Base-by-base conservation (phyloP, 2,113 vertebrate genomes). In the Pantherophis guttatus region DNA sequence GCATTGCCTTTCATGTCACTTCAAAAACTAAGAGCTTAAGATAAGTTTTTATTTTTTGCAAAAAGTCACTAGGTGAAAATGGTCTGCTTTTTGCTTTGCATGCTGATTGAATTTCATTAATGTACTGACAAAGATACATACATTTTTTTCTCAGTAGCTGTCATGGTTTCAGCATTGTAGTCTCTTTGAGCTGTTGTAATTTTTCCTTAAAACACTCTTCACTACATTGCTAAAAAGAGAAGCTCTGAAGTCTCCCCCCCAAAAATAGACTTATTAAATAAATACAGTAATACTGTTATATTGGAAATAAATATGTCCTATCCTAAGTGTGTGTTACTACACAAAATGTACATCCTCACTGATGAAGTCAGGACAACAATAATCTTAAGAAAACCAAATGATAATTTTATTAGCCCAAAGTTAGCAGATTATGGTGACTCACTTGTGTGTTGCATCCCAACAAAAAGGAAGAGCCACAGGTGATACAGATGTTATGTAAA, bases 1-100 rank as follows among this genome's bases (percentile, higher is more conserved):
- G 70, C 10, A 90, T 89, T 93, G 11, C 10, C 54, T 95, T 92
- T 92, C 55, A 85, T 94, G 93, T 91, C 24, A 62, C 88, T 54
- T 75, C 0, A 88, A 90, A 29, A 90, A 90, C 48, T 24, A 70
- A 90, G 11, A 54, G 17, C 86, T 91, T 11, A 55, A 91, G 86
- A 81, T 85, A 93, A 93, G 91, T n/a, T 21, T 39, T 17, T 0
- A 75, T 70, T 90, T 92, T 92, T 95, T 95, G 19, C 12, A 57
- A 95, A 88, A 0, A 90, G 92, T 62, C 92, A 91, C 0, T 23
- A 65, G 21, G 19, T 0, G 26, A 92, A 55, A 87, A 88, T 0
- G 13, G 21, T 70, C 0, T 59, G 54, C 11, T 33, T 65, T 58
- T 85, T 54, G 9, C 15, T 92, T 87, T 58, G 93, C 88, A 90